A percentile compares a stretch with the other conserved stretches of the same genome.
Conservation (phyloP, 2,888 invertebrate species). For the Anaspis maculata region DNA sequence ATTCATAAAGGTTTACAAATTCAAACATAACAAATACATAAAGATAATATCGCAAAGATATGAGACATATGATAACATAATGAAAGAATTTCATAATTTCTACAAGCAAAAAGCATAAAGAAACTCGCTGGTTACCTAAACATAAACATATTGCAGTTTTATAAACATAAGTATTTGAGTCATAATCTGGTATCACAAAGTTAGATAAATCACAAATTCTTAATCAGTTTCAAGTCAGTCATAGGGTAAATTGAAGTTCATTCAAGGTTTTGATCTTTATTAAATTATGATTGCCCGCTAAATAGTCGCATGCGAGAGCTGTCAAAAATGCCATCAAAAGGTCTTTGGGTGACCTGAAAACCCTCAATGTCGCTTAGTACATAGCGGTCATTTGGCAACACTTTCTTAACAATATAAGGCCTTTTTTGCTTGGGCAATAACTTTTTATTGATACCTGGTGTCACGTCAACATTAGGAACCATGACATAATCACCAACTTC, state of each 20-base stretch:
- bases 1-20: too few relatives aligned
- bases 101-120: background rate
- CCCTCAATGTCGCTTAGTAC: conserved; percentile 1
- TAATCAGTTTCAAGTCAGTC: background rate
- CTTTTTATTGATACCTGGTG: conserved; percentile 2
- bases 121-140: background rate
- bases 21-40: background rate
- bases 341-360: conserved; percentile 2
- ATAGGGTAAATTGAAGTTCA: background rate
- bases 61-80: conserved; percentile 1
- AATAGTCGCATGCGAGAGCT: background rate
- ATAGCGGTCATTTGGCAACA: conserved; percentile 1
- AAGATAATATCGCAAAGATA: background rate
- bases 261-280: too few relatives aligned
- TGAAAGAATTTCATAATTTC: background rate
- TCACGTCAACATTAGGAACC: background rate
- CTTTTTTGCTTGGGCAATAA: background rate
- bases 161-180: background rate
- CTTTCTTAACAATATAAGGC: conserved; percentile 1
- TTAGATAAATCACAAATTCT: background rate
- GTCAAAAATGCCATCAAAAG: conserved; percentile 1
- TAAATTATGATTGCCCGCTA: too few relatives aligned
- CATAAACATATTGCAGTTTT: background rate
- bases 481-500: conserved; percentile 1
- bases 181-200: background rate